Conservation (phyloP, 2,888 invertebrate species). For the Diogma glabrata region DNA sequence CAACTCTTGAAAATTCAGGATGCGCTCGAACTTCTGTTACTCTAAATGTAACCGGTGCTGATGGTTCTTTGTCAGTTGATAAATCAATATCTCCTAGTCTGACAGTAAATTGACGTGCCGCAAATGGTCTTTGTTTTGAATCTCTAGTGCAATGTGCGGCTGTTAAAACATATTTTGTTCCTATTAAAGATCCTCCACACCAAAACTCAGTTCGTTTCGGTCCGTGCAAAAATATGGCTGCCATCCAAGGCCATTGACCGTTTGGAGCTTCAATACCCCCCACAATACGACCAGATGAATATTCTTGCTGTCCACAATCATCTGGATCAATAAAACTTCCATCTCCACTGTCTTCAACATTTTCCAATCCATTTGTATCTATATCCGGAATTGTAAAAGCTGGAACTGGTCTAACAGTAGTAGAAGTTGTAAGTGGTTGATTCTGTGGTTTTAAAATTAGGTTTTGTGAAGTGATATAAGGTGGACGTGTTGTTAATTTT, state of each 20-base stretch:
- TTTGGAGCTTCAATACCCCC: slow-evolving; percentile 77
- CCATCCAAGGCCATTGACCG: slow-evolving; percentile 95
- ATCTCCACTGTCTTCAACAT: slow-evolving; percentile 12
- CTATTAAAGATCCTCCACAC: slow-evolving; percentile 85
- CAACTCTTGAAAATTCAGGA: slow-evolving; percentile 58
- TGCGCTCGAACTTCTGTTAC: slow-evolving; percentile 72
- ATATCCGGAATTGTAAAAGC: slow-evolving; percentile 27
- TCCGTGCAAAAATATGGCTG: slow-evolving; percentile 82
- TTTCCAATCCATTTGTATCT: slow-evolving; percentile 24
- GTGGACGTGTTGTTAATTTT: slow-evolving; percentile 27
- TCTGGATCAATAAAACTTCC: slow-evolving; percentile 32
- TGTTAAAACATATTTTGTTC: slow-evolving; percentile 64
- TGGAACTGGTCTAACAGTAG: slow-evolving; percentile 38
- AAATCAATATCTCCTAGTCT: slow-evolving; percentile 81
- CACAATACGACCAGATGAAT: slow-evolving; percentile 77
- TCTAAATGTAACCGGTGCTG: slow-evolving; percentile 65
- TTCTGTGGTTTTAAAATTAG: slow-evolving; percentile 32
- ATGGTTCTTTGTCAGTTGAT: slow-evolving; percentile 72
- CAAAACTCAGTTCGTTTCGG: slow-evolving; percentile 77
- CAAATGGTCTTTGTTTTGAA: slow-evolving; percentile 81
- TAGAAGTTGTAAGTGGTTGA: slow-evolving; percentile 38
- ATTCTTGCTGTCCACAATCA: slow-evolving; percentile 73
- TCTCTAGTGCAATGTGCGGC: slow-evolving; percentile 92
- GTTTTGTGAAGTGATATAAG: slow-evolving; percentile 18
- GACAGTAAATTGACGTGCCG: slow-evolving; percentile 78